Base-by-base conservation (phyloP, 2,113 vertebrate genomes). In the Pomatorhinus ruficollis region DNA sequence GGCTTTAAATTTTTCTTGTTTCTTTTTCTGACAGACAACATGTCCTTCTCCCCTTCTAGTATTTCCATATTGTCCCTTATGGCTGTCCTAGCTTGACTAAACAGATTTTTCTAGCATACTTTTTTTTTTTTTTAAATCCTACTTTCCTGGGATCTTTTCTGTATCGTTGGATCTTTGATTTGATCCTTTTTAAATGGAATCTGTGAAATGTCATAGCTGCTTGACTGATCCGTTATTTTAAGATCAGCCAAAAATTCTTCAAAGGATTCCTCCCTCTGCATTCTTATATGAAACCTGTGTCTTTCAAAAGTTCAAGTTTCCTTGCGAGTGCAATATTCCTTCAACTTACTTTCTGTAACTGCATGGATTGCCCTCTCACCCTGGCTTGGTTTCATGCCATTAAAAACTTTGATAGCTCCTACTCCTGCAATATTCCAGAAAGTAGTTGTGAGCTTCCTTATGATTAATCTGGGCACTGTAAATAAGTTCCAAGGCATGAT, bases 241-340 rank as follows among this genome's bases (percentile, higher is more conserved):
- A 95, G 83, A 93, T 42, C 45, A 57, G 68, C 79, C 53, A 93
- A 92, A 95, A 95, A 93, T 93, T 92, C 70, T 94, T 95, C 95
- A 96, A 93, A 95, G 59, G 44, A n/a, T 76, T 77, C 63, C 9
- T 93, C 39, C 69, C 71, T 52, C 69, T 76, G 61, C 82, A 76
- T 94, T 82, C 63, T 61, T 45, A 39, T 30, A 69, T 14, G 53
- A 88, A 94, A 80, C 31, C 33, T 7, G 6, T 81, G 45, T 66
- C 87, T 93, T 93, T 83, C 78, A 83, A 37, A 88, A 92, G 63
- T 76, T 92, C 50, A 71, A 21, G 39, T 54, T 92, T 95, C 68
- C 68, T 92, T 92, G 60, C 1, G 21, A 92, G 35, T 59, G 42
- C 54, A 81, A 22, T 94, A 90, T 88, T 77, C 71, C 86, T 94